Evolutionary conservation across 2,888 invertebrate genomes (phyloP), one percentile per base, ranked within the genome.

Genomic region (Eudemis profundana): DNA sequence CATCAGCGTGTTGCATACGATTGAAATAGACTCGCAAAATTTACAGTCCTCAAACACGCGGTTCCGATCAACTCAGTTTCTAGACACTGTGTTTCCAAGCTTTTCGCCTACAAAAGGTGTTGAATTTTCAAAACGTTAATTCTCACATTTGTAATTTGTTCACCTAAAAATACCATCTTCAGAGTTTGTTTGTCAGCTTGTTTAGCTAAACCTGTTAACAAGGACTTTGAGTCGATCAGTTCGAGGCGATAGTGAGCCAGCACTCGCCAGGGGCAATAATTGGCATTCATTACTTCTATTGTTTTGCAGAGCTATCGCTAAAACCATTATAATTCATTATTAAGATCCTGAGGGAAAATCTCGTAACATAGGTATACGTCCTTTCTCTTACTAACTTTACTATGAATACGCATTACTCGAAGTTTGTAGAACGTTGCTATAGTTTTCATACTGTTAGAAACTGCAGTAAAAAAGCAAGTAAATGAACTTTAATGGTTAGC

Each of bases 401-500:
- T 17, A 29, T 44, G 42, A 56, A 29, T 42, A 17, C n/a, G 44
- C 42, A 42, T 12, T 29, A 17, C 21, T n/a, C n/a, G n/a, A n/a
- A n/a, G n/a, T n/a, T 14, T 54, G n/a, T 17, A 27, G 23, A 54
- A 21, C 27, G 17, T 27, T 33, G n/a, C n/a, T n/a, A 42, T 10
- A 23, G 14, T 4, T 4, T 27, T 12, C 8, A 40, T 10, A 54
- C 27, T 19, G 54, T 19, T 56, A 33, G 3, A 51, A 53, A 23
- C 36, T 36, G 53, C 36, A 53, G 36, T 36, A 36, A 53, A 38
- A 49, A 61, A 61, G 49, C 38, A 61, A 47, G 62, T 63, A 57
- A 63, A 50, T 40, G 49, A 57, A 57, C 63, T 56, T 40, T 49
- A 60, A 49, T 42, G 40, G 62, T 46, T 63, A 50, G 63, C 63